Base-by-base conservation (phyloP, 2,888 invertebrate species). In the Drosophila yooni region DNA sequence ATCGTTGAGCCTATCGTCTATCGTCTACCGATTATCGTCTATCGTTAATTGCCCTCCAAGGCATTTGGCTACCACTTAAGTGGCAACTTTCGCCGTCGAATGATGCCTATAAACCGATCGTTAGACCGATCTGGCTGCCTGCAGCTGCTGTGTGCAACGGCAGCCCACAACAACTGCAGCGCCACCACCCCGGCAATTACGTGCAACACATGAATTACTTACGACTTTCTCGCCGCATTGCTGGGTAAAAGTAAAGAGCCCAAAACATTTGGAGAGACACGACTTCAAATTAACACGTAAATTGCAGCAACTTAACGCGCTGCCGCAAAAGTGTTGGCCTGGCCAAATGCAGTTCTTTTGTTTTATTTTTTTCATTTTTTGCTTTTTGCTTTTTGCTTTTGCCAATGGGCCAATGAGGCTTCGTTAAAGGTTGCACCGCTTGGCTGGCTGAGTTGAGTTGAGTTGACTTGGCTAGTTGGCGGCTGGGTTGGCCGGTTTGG, bases 211-310 rank as follows among this genome's bases (percentile, higher is more conserved):
- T 79, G 81, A 62, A 79, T 79, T 79, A 81, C 74, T 51, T 64
- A 57, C 70, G 87, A 88, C 89, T 87, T 85, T 85, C 89, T 85
- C 89, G 73, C 74, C 62, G 64, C 61, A 66, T 53, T 83, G 21
- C 25, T 46, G 38, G 38, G 56, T 56, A 56, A 56, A 56, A 56
- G 56, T 38, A 56, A 56, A 56, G 40, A 27, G 38, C 18, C 51
- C 54, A 34, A 74, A 78, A 78, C 79, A 85, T 82, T 88, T 71
- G 74, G 70, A 81, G 68, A 83, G 82, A 81, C 85, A 88, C 89
- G 85, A 85, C 70, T 89, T 72, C 67, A 85, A 85, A 85, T 85
- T 89, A 85, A 85, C 89, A 85, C 89, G 85, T 85, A 85, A 85
- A 85, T 85, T 85, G 85, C 87, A 62, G 78, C 84, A 74, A 84